Conservation (phyloP, 2,888 invertebrate species). For the Rhyacophila evoluta region DNA sequence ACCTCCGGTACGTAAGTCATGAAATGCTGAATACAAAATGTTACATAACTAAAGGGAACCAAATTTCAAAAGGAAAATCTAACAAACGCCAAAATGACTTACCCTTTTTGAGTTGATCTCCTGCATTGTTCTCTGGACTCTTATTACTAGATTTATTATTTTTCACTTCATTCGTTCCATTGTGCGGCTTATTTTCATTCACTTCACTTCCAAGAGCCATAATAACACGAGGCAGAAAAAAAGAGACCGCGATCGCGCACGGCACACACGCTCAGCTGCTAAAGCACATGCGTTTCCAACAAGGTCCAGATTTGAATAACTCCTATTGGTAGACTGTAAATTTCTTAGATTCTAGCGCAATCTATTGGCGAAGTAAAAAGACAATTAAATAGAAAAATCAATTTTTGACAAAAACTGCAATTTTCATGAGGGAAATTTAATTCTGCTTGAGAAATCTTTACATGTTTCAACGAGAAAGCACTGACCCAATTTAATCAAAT, state of each 20-base stretch:
- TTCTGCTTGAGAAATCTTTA: no score
- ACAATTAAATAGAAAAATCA: neutral
- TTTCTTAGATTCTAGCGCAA: constrained; percentile 34
- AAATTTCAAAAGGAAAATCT: constrained; percentile 40
- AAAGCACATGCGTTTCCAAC: constrained; percentile 69
- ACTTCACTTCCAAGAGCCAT: constrained; percentile 73
- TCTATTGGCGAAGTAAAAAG: constrained; percentile 15
- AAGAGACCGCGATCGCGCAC: constrained; percentile 66
- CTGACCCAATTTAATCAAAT: no score
- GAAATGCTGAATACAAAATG: constrained; percentile 39
- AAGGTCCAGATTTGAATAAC: constrained; percentile 67
- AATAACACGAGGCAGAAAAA: constrained; percentile 70
- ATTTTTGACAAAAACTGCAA: neutral
- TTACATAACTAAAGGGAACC: constrained; percentile 48
- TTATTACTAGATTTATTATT: constrained; percentile 65
- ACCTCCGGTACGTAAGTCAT: neutral
- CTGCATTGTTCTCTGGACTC: constrained; percentile 64
- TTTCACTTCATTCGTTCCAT: constrained; percentile 68
- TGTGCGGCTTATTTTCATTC: constrained; percentile 69
- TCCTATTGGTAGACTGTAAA: constrained; percentile 50
- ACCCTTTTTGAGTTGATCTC: constrained; percentile 67
- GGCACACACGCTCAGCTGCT: constrained; percentile 66
- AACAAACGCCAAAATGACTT: constrained; percentile 61
- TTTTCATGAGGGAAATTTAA: neutral
- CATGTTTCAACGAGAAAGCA: no score